These are phyloP conservation scores for Halcyon leucocephala DNA, from an alignment of 2,797 vertebrate species.

Conservation along the genomic window DNA sequence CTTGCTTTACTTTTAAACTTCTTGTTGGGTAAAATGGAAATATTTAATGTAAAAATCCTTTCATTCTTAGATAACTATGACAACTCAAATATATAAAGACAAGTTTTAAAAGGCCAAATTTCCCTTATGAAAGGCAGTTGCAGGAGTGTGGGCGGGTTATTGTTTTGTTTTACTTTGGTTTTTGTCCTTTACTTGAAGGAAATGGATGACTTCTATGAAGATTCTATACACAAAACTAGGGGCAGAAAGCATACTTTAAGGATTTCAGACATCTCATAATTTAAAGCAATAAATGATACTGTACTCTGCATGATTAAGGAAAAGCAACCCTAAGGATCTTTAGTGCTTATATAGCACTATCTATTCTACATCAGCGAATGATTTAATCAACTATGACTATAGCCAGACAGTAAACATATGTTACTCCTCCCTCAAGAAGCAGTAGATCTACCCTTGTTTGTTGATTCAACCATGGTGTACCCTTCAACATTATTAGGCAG, in stretches of 20 bases:
- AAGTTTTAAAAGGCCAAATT: background rate
- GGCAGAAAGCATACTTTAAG: background rate
- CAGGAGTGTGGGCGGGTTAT: fast-evolving
- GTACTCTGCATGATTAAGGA: background rate
- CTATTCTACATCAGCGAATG: slow-evolving; percentile 33
- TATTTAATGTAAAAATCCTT: background rate
- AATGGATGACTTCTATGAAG: background rate
- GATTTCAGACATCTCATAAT: background rate
- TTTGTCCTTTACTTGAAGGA: background rate
- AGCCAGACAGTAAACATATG: slow-evolving; percentile 43
- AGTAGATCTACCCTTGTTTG: slow-evolving; percentile 49
- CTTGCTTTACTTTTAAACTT: background rate
- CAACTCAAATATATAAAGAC: background rate
- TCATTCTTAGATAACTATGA: background rate
- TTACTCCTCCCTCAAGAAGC: slow-evolving; percentile 3
- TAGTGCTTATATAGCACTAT: background rate
- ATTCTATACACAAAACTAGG: background rate
- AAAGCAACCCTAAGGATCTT: background rate
- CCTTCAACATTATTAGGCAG: slow-evolving; percentile 3
- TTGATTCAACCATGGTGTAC: background rate
- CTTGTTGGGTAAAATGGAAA: background rate
- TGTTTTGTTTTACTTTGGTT: background rate
- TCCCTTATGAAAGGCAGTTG: background rate
- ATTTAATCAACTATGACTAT: slow-evolving; percentile 44
- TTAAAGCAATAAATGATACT: background rate